Percentiles rank a stretch among this genome's conserved stretches.
Evolutionary conservation across 2,797 vertebrate species (phyloP).

Genomic region (Eupleurogrammus muticus): DNA sequence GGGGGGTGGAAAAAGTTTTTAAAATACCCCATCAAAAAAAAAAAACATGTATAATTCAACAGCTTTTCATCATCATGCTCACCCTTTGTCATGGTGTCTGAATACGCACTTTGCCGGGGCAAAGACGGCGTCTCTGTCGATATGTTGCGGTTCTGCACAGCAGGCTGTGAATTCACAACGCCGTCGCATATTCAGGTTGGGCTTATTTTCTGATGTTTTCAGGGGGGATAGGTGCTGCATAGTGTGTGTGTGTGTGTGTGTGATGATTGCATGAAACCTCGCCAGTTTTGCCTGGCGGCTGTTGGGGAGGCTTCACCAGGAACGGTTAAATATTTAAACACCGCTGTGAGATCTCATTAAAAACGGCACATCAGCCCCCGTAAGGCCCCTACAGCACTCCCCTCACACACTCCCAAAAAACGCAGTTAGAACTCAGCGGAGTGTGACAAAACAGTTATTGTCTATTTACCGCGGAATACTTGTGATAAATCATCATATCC

Average conservation of each 20-base stretch:
- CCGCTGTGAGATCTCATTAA: conserved; percentile 87
- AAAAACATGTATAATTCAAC: conserved; percentile 72
- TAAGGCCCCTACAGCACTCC: conserved; percentile 72
- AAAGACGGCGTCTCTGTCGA: conserved; percentile 49
- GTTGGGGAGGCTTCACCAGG: conserved; percentile 81
- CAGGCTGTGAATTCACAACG: conserved; percentile 62
- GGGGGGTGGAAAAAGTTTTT: conserved; percentile 35
- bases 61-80: conserved; percentile 68
- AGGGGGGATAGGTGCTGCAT: conserved; percentile 64
- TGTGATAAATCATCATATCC: conserved; percentile 83
- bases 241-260: too few relatives aligned
- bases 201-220: conserved; percentile 76
- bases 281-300: conserved; percentile 77
- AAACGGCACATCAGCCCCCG: conserved; percentile 79
- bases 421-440: conserved; percentile 82
- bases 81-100: conserved; percentile 66
- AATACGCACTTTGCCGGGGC: conserved; percentile 56
- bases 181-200: conserved; percentile 70
- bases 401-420: conserved; percentile 70
- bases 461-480: conserved; percentile 79
- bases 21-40: conserved; percentile 69
- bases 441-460: conserved; percentile 87
- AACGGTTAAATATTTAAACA: conserved; percentile 89
- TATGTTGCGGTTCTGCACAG: conserved; percentile 65
- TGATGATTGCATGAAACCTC: conserved; percentile 75